Base-by-base conservation (phyloP, 2,797 vertebrate species). In the Schizopygopsis pylzovi region DNA sequence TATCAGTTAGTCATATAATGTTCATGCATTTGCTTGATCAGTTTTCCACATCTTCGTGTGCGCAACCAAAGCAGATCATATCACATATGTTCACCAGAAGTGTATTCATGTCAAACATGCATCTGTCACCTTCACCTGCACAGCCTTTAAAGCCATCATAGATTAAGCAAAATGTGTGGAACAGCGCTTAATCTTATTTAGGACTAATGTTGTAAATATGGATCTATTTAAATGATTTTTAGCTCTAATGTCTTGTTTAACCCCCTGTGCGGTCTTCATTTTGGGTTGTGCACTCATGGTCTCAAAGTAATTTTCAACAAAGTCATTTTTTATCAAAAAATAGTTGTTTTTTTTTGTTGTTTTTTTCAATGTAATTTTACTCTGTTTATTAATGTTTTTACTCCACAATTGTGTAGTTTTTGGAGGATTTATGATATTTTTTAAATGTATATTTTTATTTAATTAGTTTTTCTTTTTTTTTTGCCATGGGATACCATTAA, bases 271-370 rank as follows among this genome's bases (percentile, higher is more conserved):
- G 33, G 33, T 33, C 33, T 33, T 33, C 33, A 33, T 33, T 33
- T 33, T 33, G 33, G 33, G 33, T 33, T 33, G 33, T 33, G 33
- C 33, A 33, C 33, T 33, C 33, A 33, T 33, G 33, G 33, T 33
- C 33, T 28, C 25, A 28, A 28, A 28, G 25, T 28, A 28, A 28
- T 28, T 28, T 28, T 28, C 33, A 33, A 33, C 33, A 2, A 33
- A 33, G 33, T 33, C 2, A 33, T 33, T 33, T 2, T 33, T 33
- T 33, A 33, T 33, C 33, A 33, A 33, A 33, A 33, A 33, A 33
- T 2, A 33, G 2, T 33, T 2, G 2, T 0, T 2, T 0, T 33
- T n/a, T n/a, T n/a, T n/a, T n/a, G n/a, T n/a, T n/a, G n/a, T 33
- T 33, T 33, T 33, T 33, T 33, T 2, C 28, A 33, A 33, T 33